These are phyloP conservation scores for Anthopleura sola DNA, from an alignment of 64 coral and sea anemone genomes.

Conservation along the genomic window DNA sequence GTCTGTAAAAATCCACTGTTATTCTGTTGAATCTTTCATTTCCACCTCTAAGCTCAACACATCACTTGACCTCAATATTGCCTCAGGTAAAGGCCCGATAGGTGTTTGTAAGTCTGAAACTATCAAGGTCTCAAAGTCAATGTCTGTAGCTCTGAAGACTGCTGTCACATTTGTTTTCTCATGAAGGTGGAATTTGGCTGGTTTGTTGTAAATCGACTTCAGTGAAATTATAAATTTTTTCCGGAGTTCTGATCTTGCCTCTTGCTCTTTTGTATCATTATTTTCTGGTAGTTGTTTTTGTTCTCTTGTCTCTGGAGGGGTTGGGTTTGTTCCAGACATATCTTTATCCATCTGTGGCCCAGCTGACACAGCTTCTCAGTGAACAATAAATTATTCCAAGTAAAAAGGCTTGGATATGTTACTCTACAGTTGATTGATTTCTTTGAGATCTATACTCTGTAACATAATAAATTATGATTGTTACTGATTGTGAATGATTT, in stretches of 20 bases:
- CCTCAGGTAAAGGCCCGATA: slow-evolving; percentile 79
- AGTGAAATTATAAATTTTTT: slow-evolving; percentile 72
- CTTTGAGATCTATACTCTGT: no score
- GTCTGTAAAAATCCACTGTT: neutral
- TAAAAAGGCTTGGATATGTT: no score
- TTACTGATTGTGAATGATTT: no score
- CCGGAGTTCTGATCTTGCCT: slow-evolving; percentile 59
- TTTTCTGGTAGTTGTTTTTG: neutral
- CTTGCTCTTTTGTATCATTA: slow-evolving; percentile 41
- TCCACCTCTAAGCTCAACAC: slow-evolving; percentile 75
- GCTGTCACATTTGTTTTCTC: slow-evolving; percentile 71
- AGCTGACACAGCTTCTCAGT: no score
- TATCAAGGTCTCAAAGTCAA: slow-evolving; percentile 72
- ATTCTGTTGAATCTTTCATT: neutral
- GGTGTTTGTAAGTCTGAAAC: slow-evolving; percentile 91
- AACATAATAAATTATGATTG: no score
- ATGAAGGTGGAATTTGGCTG: slow-evolving; percentile 67
- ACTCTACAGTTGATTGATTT: no score
- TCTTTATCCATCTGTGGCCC: no score
- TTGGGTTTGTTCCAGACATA: no score
- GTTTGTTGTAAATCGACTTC: slow-evolving; percentile 60
- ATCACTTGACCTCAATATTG: slow-evolving; percentile 74
- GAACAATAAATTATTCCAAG: no score
- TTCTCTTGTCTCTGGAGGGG: no score
- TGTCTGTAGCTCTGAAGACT: slow-evolving; percentile 82